Conservation (phyloP, 2,888 invertebrate genomes). For the Phyllotreta cruciferae region DNA sequence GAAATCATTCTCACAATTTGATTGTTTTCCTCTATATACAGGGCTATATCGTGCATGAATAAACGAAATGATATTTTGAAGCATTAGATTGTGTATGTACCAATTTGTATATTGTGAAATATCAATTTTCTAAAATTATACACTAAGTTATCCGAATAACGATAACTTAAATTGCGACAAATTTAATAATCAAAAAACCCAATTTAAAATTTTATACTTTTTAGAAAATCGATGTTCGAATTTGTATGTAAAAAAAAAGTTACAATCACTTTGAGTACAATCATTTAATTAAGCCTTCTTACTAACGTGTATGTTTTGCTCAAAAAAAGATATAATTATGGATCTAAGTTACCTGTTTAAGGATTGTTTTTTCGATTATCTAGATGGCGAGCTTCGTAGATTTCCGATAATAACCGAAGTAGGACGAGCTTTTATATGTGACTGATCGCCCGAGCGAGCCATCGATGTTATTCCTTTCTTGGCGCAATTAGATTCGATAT, state of each 20-base stretch:
- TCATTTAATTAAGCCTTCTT: conserved; percentile 31
- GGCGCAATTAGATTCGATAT: conserved; percentile 1
- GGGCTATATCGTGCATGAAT: conserved; percentile 25
- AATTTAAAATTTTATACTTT: neutral
- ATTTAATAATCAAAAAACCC: neutral
- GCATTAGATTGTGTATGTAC: conserved; percentile 42
- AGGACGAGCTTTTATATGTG: conserved; percentile 25
- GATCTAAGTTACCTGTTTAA: too few relatives aligned
- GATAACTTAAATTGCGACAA: neutral
- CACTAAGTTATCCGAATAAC: neutral
- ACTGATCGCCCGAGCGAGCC: too few relatives aligned
- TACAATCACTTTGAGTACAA: conserved; percentile 38
- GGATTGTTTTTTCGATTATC: too few relatives aligned
- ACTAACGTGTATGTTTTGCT: conserved; percentile 23
- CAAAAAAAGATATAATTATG: too few relatives aligned
- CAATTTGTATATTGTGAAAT: conserved; percentile 37
- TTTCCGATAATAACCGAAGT: conserved; percentile 17
- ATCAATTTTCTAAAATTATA: conserved; percentile 20
- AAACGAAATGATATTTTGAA: conserved; percentile 31
- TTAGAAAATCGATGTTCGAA: conserved; percentile 19
- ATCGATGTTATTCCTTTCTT: neutral
- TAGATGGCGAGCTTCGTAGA: conserved; percentile 27
- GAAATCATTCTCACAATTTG: too few relatives aligned
- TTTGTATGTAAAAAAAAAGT: conserved; percentile 26
- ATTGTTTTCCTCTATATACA: conserved; percentile 26